Base-by-base conservation (phyloP, 2,113 vertebrate species). In the Dasyornis broadbenti region DNA sequence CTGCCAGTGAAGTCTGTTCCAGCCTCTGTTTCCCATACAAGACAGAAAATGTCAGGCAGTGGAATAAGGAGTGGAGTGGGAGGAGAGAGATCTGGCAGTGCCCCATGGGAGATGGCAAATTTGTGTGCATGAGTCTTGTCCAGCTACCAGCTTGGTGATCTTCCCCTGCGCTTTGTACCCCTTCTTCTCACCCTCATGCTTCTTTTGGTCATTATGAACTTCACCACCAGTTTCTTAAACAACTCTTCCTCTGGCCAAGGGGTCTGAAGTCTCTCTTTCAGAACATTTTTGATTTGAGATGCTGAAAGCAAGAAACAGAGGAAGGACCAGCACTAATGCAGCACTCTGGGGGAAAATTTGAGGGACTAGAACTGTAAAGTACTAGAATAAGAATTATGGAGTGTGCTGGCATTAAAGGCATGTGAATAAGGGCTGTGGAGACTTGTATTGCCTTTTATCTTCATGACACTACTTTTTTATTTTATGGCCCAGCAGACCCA, bases 91-190 rank as follows among this genome's bases (percentile, higher is more conserved):
- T 27, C 19, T 56, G 54, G 12, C 50, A 73, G 50, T 24, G 28
- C 40, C 22, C 37, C 4, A 0, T 11, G 39, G 33, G 44, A 89
- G 20, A 42, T 9, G 28, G 17, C 15, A 44, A 37, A 57, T 47
- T 44, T 77, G 28, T 8, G 0, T 27, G 47, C 1, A 0, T n/a
- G 35, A 77, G 5, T 37, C n/a, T 82, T 71, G 33, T 68, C 22
- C 42, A 57, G n/a, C 35, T 28, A 30, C 0, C 37, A 42, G 1
- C 18, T 42, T 75, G 11, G 23, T 72, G 40, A 71, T 82, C 39
- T 71, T 39, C 33, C 24, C 8, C 21, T 17, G 1, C 0, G 0
- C 21, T 53, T 82, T 16, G 57, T 39, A 39, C 14, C 9, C 11
- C 20, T 85, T 84, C 35, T 87, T 82, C 65, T 79, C 73, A 42